Base-by-base conservation (phyloP, 2,888 invertebrate genomes). In the Hirudinaria manillensis region DNA sequence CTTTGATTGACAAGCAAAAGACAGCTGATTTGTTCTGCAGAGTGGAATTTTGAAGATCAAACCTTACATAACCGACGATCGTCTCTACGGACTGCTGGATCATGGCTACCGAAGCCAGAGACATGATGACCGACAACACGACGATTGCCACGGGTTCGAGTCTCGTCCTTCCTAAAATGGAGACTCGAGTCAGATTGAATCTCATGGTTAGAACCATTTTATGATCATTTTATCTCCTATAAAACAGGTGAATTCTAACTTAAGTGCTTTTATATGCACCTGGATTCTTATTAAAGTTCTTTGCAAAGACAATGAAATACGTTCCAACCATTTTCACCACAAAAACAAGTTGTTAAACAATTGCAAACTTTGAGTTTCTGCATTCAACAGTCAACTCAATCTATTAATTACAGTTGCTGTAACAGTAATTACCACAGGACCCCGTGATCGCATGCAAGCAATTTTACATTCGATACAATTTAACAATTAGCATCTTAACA, bases 81-180 rank as follows among this genome's bases (percentile, higher is more conserved):
- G 82, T 83, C 74, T 82, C 80, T 1, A 85, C 77, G 6, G 86
- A 82, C 78, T 85, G 84, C 16, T 83, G 82, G 32, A 86, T 78
- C 78, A 80, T 80, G 76, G 83, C 83, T 2, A 86, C 79, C 65
- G 82, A 83, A 0, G 85, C 85, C 70, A 85, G 82, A 32, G 83
- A 84, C 85, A 85, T 85, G 21, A 85, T 80, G 36, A 84, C 83
- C 70, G 83, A 82, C 67, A 85, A 82, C 55, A 85, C 80, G 61
- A 86, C 81, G 75, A 84, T 79, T 13, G 84, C 82, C 34, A 85
- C 77, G 0, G 85, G 85, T 78, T 85, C 84, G 6, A 85, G 80
- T 29, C 84, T 80, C 27, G 85, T 85, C 24, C 83, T 70, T 36
- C 80, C 80, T 80, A 75, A 45, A 45, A 45, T 45, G 10, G n/a